Evolutionary conservation across 2,113 vertebrate genomes (phyloP), one percentile per base, ranked within the genome.

Genomic region (Tylochromis polylepis): DNA sequence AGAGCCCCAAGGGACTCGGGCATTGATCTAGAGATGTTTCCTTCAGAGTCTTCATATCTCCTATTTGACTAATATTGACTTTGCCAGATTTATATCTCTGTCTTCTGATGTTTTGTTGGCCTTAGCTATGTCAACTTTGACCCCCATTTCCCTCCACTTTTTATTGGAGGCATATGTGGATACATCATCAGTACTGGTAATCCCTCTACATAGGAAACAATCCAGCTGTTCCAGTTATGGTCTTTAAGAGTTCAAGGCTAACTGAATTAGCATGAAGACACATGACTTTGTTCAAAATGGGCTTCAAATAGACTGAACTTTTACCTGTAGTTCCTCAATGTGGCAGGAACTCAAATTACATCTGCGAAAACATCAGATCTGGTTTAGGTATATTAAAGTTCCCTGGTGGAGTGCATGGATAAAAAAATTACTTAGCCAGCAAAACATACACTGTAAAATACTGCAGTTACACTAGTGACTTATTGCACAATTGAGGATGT

Each of bases 111-210:
- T 94, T 94, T 89, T 83, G 84, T 83, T 89, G 80, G 91, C 89
- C 84, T 87, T 83, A 89, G 88, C 72, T n/a, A 90, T 60, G 85
- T 95, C 84, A 94, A 90, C 94, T 92, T 88, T 95, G 92, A 95
- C 93, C 92, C 85, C 80, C 9, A 56, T 91, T 90, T 92, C 85
- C 87, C 88, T 24, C 88, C 82, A 78, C 79, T 46, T 93, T 55
- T 95, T 91, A 95, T 96, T 93, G 65, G 83, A 96, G 81, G 86
- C 95, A 95, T 88, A 92, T 96, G 94, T 93, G 88, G 79, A 72
- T 86, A 51, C 67, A 83, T 90, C 82, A 90, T 93, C 82, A 77
- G 83, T 81, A 88, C 15, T 81, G 87, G 51, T 82, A 31, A 81
- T 83, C 84, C 43, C 82, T 92, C 87, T 84, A 86, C 46, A 6